Conservation (phyloP, 2,797 vertebrate genomes). For the Fundulus diaphanus region DNA sequence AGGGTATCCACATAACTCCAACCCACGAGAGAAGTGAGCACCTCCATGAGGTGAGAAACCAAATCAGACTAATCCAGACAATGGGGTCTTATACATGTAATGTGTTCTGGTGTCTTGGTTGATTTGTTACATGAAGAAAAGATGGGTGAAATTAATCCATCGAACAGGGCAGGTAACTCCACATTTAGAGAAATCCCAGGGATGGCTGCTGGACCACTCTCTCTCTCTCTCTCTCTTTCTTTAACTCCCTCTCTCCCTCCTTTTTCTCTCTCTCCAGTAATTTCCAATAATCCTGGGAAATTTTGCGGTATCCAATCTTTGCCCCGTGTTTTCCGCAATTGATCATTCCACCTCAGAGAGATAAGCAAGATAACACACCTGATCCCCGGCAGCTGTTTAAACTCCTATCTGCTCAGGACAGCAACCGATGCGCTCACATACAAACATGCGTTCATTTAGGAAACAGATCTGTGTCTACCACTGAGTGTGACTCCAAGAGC, state of each 20-base stretch:
- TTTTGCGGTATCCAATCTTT: slow-evolving; percentile 83
- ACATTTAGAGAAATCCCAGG: slow-evolving; percentile 81
- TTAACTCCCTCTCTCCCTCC: slow-evolving; percentile 46
- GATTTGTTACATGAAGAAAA: slow-evolving; percentile 71
- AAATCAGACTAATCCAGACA: slow-evolving; percentile 82
- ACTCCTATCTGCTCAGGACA: slow-evolving; percentile 52
- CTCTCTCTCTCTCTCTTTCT: slow-evolving; percentile 74
- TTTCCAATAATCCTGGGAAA: slow-evolving; percentile 81
- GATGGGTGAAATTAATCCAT: slow-evolving; percentile 81
- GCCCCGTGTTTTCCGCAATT: slow-evolving; percentile 77
- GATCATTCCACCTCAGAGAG: slow-evolving; percentile 78
- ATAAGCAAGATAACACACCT: slow-evolving; percentile 65
- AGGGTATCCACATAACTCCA: slow-evolving; percentile 82
- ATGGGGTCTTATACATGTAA: slow-evolving; percentile 69
- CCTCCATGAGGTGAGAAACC: slow-evolving; percentile 66
- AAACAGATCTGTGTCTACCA: slow-evolving; percentile 54
- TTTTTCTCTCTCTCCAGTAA: slow-evolving; percentile 66
- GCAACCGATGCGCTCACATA: slow-evolving; percentile 31
- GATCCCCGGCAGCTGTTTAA: slow-evolving; percentile 66
- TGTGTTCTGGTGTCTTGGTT: slow-evolving; percentile 63
- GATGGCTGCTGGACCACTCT: slow-evolving; percentile 77
- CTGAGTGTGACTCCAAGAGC: slow-evolving; percentile 50
- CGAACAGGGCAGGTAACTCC: slow-evolving; percentile 80
- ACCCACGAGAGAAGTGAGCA: slow-evolving; percentile 59
- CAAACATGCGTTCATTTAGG: slow-evolving; percentile 46